Conservation (phyloP, 2,888 invertebrate species). For the Gerris lacustris region DNA sequence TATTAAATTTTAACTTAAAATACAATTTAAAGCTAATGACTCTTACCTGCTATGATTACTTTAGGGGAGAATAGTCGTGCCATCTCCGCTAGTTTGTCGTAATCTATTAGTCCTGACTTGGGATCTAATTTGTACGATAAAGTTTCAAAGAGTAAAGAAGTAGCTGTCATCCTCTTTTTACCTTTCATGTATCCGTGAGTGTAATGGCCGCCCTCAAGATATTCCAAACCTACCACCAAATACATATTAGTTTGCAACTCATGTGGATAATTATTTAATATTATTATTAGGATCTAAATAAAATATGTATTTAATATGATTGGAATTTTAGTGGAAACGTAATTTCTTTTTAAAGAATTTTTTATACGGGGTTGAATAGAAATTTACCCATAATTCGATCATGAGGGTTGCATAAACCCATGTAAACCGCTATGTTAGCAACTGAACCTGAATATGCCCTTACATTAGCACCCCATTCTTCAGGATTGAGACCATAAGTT, state of each 20-base stretch:
- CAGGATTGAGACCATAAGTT: conserved; percentile 64
- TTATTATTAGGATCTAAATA: too few relatives aligned
- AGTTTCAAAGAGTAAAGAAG: conserved; percentile 93
- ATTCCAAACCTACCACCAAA: conserved; percentile 12
- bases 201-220: conserved; percentile 10
- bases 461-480: conserved; percentile 92
- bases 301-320: too few relatives aligned
- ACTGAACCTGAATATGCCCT: conserved; percentile 92
- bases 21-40: too few relatives aligned
- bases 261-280: too few relatives aligned
- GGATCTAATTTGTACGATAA: conserved; percentile 86
- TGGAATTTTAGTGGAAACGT: too few relatives aligned
- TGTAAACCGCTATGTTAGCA: conserved; percentile 93
- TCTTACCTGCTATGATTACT: conserved; percentile 63
- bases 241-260: too few relatives aligned
- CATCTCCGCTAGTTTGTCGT: conserved; percentile 68
- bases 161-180: conserved; percentile 83
- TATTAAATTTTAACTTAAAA: too few relatives aligned
- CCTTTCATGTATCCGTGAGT: conserved; percentile 73
- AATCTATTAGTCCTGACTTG: conserved; percentile 76
- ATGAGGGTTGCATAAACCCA: conserved; percentile 75
- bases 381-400: conserved; percentile 72
- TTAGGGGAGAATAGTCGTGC: conserved; percentile 80
- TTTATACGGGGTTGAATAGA: too few relatives aligned
- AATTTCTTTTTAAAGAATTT: too few relatives aligned